Base-by-base conservation (phyloP, 2,113 vertebrate species). In the Ctenodactylus gundi region DNA sequence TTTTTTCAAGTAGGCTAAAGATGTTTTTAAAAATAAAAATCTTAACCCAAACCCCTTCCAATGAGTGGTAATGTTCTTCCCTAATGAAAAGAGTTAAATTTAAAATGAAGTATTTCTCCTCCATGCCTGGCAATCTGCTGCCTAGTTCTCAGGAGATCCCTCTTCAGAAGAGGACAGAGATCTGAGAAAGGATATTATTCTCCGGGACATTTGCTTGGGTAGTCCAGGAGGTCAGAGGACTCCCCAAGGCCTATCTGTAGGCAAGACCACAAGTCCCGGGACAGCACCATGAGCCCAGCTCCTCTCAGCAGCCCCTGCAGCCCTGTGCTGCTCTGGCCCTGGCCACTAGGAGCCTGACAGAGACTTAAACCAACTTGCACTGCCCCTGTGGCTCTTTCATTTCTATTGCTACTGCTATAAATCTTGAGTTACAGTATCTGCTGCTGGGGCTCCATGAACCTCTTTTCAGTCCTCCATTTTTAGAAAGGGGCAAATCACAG, bases 31-130 rank as follows among this genome's bases (percentile, higher is more conserved):
- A n/a, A 67, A 20, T 76, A 15, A 34, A 58, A 64, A 27, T 41
- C 65, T 23, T 58, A 89, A 70, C 57, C 46, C n/a, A 49, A 80
- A n/a, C 21, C 12, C 9, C 27, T 93, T 84, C 34, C 3, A 36
- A 7, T 62, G 72, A 64, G 29, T 77, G 49, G 36, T 53, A n/a
- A 12, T 85, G 90, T 89, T 82, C 49, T 73, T 80, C 41, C 51
- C 36, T 12, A 85, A 62, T 23, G 18, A 10, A 55, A 80, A 34
- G 34, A 55, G 29, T 20, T 89, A 55, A 20, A 70, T 34, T 44
- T 82, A 86, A 62, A 77, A 29, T 58, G 29, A 7, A n/a, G 14
- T 11, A 21, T 29, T 90, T 81, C 44, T 90, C 34, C 78, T 44
- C 7, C 8, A 12, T 25, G 17, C 41, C 55, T 68, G 13, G 14